Conservation (phyloP, 2,797 vertebrate species). For the Mustela erminea region DNA sequence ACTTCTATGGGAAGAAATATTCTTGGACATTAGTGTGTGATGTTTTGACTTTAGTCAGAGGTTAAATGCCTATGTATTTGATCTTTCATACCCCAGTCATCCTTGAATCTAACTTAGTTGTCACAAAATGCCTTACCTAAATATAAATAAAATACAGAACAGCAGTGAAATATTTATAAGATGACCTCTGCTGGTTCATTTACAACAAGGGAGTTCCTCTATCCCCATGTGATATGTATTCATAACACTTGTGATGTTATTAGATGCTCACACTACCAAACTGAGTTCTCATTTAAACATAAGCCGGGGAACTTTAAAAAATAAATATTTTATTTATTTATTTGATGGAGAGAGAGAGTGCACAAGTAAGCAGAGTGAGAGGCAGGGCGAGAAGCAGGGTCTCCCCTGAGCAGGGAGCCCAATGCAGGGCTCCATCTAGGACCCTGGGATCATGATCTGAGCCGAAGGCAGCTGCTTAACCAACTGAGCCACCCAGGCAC, state of each 20-base stretch:
- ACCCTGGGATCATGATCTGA: no score
- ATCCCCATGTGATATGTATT: neutral
- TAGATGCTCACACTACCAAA: neutral
- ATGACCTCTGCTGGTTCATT: neutral
- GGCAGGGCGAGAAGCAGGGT: no score
- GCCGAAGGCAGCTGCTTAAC: no score
- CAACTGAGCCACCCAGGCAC: no score
- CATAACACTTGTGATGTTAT: neutral
- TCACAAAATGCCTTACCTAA: neutral
- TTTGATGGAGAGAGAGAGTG: no score
- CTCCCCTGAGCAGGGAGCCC: no score
- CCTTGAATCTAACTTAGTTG: neutral
- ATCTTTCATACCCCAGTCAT: neutral
- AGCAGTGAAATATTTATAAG: neutral
- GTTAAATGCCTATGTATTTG: neutral
- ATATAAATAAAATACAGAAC: neutral
- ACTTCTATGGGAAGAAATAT: neutral
- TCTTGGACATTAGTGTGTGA: neutral
- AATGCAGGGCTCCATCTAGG: no score
- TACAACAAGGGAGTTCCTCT: neutral
- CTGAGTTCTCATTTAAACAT: neutral
- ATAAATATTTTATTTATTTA: no score
- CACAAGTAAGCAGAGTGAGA: no score
- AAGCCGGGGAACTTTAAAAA: neutral
- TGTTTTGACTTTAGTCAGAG: neutral